These are phyloP conservation scores for Prietella phreatophila DNA, from an alignment of 2,113 vertebrate species.

Conservation along the genomic window DNA sequence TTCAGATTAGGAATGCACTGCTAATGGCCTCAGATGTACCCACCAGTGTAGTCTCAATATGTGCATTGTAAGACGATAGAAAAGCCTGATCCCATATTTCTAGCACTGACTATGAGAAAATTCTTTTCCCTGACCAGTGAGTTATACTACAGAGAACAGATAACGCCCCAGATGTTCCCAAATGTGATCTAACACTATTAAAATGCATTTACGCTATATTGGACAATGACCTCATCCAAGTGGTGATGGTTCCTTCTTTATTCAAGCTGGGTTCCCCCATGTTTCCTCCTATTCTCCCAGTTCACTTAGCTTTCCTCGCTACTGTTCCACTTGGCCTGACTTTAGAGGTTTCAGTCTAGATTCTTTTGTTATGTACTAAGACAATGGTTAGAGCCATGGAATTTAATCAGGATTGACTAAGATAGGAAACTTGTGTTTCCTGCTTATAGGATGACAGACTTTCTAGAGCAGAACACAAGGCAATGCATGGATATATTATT, in stretches of 20 bases:
- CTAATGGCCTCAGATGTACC: slow-evolving; percentile 25
- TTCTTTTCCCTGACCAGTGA: background rate
- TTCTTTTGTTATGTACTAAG: slow-evolving; percentile 34
- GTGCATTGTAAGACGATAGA: slow-evolving; percentile 27
- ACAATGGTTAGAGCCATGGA: slow-evolving; percentile 18
- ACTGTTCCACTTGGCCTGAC: slow-evolving; percentile 29
- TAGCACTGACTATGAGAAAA: slow-evolving; percentile 26
- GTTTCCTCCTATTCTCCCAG: slow-evolving; percentile 45
- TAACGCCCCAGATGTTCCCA: slow-evolving; percentile 39
- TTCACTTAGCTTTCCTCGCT: slow-evolving; percentile 17
- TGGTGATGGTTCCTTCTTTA: background rate
- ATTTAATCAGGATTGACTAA: slow-evolving; percentile 10
- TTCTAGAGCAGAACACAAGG: background rate
- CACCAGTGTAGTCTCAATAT: slow-evolving; percentile 31
- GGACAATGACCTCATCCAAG: slow-evolving; percentile 36
- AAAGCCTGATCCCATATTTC: slow-evolving; percentile 14
- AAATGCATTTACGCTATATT: background rate
- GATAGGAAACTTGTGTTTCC: slow-evolving; percentile 40
- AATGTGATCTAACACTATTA: slow-evolving; percentile 20
- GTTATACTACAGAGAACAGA: slow-evolving; percentile 27
- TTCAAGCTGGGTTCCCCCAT: background rate
- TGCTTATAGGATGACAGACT: slow-evolving; percentile 29
- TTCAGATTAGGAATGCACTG: slow-evolving; percentile 24
- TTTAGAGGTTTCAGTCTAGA: background rate
- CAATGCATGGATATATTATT: background rate